Evolutionary conservation across 2,888 invertebrate species (phyloP).

Genomic region (Aplocera efformata): DNA sequence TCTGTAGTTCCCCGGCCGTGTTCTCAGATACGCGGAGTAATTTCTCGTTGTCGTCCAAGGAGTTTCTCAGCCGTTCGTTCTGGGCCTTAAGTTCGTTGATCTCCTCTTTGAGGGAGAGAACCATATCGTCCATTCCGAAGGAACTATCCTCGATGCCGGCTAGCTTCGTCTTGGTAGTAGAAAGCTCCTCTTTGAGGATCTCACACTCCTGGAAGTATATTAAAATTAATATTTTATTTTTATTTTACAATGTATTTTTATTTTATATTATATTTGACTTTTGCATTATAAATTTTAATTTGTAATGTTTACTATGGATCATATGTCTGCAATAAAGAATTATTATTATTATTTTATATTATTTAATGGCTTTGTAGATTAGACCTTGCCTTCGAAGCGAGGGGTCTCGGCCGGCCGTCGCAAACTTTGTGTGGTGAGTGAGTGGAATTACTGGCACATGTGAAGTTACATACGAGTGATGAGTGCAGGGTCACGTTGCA

Average conservation of each 20-base stretch:
- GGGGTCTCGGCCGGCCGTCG: too few species aligned
- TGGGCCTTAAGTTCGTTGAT: constrained; percentile 77
- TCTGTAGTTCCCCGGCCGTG: constrained; percentile 90
- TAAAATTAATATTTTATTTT: background rate
- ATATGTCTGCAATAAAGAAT: too few species aligned
- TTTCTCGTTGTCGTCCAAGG: constrained; percentile 83
- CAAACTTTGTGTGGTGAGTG: too few species aligned
- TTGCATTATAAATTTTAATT: too few species aligned
- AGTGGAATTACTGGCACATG: too few species aligned
- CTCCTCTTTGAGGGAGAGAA: constrained; percentile 83
- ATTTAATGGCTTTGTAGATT: too few species aligned
- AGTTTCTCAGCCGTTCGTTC: constrained; percentile 83
- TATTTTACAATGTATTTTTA: background rate
- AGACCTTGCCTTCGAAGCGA: too few species aligned
- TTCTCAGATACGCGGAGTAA: constrained; percentile 85
- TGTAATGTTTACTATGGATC: too few species aligned
- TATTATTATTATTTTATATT: too few species aligned
- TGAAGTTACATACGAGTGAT: too few species aligned
- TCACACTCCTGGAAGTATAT: constrained; percentile 81
- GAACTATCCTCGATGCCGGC: constrained; percentile 85
- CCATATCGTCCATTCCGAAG: constrained; percentile 86
- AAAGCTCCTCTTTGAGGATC: constrained; percentile 82
- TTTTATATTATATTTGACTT: too few species aligned
- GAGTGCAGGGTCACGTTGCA: too few species aligned
- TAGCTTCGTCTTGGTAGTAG: constrained; percentile 79